Evolutionary conservation across 1,140 invertebrate genomes (phyloP).

Genomic region (Tigriopus japonicus): DNA sequence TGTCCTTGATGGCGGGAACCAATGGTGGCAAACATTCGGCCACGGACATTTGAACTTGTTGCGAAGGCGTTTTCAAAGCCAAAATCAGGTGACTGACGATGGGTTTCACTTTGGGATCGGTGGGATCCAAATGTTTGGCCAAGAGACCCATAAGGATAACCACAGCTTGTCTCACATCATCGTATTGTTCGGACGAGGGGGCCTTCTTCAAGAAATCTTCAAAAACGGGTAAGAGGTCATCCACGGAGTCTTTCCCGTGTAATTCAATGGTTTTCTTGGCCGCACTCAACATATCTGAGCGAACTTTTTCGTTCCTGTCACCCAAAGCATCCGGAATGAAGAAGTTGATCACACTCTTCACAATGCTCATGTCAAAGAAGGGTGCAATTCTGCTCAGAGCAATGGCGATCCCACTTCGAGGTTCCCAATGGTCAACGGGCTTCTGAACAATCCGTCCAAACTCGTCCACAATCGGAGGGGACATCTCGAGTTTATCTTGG

Average conservation of each 20-base stretch:
- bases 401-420: constrained; percentile 64
- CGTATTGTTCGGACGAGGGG: constrained; percentile 69
- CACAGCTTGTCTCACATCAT: constrained; percentile 80
- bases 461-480: constrained; percentile 14
- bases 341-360: constrained; percentile 50
- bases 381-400: constrained; percentile 52
- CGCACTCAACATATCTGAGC: constrained; percentile 75
- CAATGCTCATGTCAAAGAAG: constrained; percentile 43
- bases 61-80: constrained; percentile 84
- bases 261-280: constrained; percentile 74
- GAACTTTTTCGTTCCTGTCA: constrained; percentile 60
- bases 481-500: constrained; percentile 39
- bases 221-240: constrained; percentile 61
- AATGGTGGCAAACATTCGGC: constrained; percentile 86
- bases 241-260: constrained; percentile 57
- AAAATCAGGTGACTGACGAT: constrained; percentile 77
- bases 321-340: constrained; percentile 70
- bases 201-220: constrained; percentile 75
- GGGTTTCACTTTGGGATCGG: constrained; percentile 70
- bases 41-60: constrained; percentile 93
- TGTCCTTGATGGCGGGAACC: constrained; percentile 72
- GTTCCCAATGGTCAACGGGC: constrained; percentile 67
- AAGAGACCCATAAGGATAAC: constrained; percentile 92
- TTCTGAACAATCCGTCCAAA: constrained; percentile 46
- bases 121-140: constrained; percentile 78